Evolutionary conservation across 2,113 vertebrate species (phyloP), one percentile per base, ranked within the genome.

Genomic region (Maccullochella peelii): DNA sequence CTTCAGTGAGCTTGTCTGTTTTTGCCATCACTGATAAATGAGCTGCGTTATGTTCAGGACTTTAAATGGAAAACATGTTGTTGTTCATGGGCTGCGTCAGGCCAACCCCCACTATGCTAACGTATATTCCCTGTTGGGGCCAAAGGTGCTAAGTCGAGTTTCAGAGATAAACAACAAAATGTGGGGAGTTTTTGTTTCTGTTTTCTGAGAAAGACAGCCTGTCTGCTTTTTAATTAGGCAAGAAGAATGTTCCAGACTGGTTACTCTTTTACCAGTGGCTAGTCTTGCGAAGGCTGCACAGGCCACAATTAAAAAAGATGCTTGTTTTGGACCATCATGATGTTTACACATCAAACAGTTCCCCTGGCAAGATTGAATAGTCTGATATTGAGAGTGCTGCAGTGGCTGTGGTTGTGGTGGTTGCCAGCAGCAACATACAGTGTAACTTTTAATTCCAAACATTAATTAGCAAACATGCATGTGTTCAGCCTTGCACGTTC

Each of bases 221-320:
- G 62, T 81, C 36, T 61, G 62, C 6, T 62, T 66, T 79, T 88
- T 84, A 73, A 84, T 82, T 68, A 83, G 67, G 7, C 49, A 67
- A 61, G 38, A 42, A 55, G 20, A 79, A 27, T 5, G 33, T 62
- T 62, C 63, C 49, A 42, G 72, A 67, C 54, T 27, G 12, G 15
- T 75, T 36, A 25, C 12, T 82, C 50, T 83, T 50, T 79, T 36
- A 74, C 67, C 36, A 27, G 18, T 27, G 15, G 44, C 42, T 25
- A n/a, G 16, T 73, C 52, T 44, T 78, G 30, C 10, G 14, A 54
- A 54, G 20, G 72, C 21, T 75, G 59, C 71, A 55, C 52, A 55
- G 63, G 18, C 57, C 61, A 27, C 47, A 23, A 8, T 70, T 77
- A 66, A 38, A 75, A 30, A 79, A 55, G 16, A 52, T 21, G 66